A percentile compares a stretch with the other conserved stretches of the same genome.
Evolutionary conservation across 2,888 invertebrate genomes (phyloP).

Genomic region (Mellilla xanthometata): DNA sequence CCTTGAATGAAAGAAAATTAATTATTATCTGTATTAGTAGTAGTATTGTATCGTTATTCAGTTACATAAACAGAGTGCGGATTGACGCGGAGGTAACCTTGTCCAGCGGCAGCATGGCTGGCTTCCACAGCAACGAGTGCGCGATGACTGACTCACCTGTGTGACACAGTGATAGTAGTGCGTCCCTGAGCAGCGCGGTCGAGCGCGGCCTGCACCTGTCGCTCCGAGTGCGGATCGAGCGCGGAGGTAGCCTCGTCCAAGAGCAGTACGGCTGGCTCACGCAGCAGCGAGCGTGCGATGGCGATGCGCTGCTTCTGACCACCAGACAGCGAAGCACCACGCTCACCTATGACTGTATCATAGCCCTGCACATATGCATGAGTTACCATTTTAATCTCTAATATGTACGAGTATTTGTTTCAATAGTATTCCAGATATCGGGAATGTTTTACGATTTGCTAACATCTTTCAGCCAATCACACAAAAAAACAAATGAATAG

Average conservation of each 20-base stretch:
- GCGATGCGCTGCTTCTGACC: constrained; percentile 94
- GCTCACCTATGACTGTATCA: constrained; percentile 90
- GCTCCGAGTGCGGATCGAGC: constrained; percentile 90
- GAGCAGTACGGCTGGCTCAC: constrained; percentile 88
- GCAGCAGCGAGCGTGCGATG: constrained; percentile 90
- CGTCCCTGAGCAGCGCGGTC: constrained; percentile 88
- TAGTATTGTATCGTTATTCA: too few relatives aligned
- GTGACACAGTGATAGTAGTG: constrained; percentile 87
- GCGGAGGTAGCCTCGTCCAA: constrained; percentile 94
- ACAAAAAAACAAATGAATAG: too few relatives aligned
- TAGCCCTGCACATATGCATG: constrained; percentile 80
- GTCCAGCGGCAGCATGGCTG: constrained; percentile 88
- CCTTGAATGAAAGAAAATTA: constrained; percentile 42
- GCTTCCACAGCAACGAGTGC: constrained; percentile 88
- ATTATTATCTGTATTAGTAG: too few relatives aligned
- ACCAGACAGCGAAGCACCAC: constrained; percentile 90
- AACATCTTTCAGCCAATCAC: too few relatives aligned
- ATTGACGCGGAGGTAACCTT: constrained; percentile 94
- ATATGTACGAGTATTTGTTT: too few relatives aligned
- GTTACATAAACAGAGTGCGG: constrained; percentile 92
- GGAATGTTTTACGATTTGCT: too few relatives aligned
- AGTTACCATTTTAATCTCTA: too few relatives aligned
- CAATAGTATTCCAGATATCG: too few relatives aligned
- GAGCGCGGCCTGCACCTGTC: constrained; percentile 89
- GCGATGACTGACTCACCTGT: constrained; percentile 83